Conservation (phyloP, 2,113 vertebrate genomes). For the Rhadina sibilatrix region DNA sequence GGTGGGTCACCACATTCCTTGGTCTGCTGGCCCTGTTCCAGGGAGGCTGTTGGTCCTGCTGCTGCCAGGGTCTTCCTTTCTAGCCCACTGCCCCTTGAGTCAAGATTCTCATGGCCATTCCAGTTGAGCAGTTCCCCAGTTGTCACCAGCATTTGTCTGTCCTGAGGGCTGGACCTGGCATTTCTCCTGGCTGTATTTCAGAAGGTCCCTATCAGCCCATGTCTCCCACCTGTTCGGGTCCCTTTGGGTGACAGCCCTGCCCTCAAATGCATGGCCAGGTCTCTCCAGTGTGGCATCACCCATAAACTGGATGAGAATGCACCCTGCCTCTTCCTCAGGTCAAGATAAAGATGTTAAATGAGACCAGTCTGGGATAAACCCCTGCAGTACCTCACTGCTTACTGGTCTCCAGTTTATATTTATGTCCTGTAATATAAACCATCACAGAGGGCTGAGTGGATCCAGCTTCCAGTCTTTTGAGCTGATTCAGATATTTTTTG, state of each 20-base stretch:
- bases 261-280: not conserved
- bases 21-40: not conserved
- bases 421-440: constrained; percentile 39
- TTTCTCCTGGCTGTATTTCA: not conserved
- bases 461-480: constrained; percentile 36
- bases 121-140: fast-evolving
- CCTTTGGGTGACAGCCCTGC: not conserved
- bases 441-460: not conserved
- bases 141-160: fast-evolving
- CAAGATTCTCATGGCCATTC: not conserved
- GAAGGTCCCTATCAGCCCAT: fast-evolving
- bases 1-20: not conserved
- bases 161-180: no score
- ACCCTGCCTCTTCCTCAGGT: not conserved
- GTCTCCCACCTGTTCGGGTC: not conserved
- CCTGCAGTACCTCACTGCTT: not conserved
- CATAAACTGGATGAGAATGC: not conserved
- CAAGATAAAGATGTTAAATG: not conserved
- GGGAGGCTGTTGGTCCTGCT: not conserved
- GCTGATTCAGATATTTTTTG: constrained; percentile 2
- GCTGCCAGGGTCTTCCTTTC: not conserved
- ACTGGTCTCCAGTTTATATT: constrained; percentile 11
- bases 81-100: not conserved
- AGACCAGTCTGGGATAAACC: not conserved
- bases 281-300: not conserved